phyloP scores from a whole-genome alignment of 2,888 invertebrate species.

The Rhogogaster chlorosoma region DNA sequence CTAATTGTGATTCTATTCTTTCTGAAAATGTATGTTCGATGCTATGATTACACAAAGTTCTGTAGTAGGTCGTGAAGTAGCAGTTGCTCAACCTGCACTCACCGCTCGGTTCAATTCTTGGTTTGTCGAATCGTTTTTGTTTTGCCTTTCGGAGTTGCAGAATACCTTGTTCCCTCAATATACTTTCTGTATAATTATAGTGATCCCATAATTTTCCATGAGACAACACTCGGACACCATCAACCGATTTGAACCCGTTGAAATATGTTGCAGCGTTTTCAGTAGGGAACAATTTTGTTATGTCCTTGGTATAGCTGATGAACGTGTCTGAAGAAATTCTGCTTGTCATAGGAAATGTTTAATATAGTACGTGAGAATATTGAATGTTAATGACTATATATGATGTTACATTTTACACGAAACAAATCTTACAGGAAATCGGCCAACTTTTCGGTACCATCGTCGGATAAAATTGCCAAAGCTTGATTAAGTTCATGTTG shows the following conservation, averaged over 20 bases:
- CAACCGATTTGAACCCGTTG: not conserved
- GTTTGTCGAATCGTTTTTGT: not conserved
- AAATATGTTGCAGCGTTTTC: slow-evolving; percentile 33
- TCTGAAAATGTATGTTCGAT: not conserved
- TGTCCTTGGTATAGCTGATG: not conserved
- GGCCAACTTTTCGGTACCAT: too few relatives aligned
- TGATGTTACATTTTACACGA: not conserved
- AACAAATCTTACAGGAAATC: too few relatives aligned
- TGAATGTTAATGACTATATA: not conserved
- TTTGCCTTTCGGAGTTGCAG: slow-evolving; percentile 15
- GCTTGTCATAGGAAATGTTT: not conserved
- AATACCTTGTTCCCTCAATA: slow-evolving; percentile 48
- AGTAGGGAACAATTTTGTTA: slow-evolving; percentile 16
- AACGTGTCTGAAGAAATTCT: slow-evolving; percentile 2
- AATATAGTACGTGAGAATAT: not conserved
- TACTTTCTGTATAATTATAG: slow-evolving; percentile 45
- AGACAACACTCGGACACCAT: slow-evolving; percentile 32
- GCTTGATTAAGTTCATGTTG: not conserved
- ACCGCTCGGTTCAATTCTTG: not conserved
- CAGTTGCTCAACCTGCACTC: not conserved
- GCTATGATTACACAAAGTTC: not conserved
- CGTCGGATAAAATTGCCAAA: not conserved
- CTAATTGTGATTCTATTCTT: not conserved
- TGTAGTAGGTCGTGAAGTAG: not conserved
- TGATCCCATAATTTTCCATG: slow-evolving; percentile 51